Conservation (phyloP, 2,888 invertebrate genomes). For the Graphium colonna region DNA sequence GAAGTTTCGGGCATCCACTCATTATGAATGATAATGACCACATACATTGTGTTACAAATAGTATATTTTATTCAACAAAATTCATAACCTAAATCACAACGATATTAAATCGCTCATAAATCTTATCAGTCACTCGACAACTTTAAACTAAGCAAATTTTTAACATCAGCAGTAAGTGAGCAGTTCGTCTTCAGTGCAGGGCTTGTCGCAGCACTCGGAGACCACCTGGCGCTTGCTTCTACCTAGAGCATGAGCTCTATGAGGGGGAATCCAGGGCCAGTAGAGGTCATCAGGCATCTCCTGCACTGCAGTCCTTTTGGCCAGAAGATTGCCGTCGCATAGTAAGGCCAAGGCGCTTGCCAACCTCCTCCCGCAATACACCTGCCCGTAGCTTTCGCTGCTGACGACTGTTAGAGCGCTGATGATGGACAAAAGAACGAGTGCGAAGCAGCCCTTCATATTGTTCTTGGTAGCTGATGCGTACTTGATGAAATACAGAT, state of each 20-base stretch:
- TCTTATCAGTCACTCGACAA: slow-evolving; percentile 1
- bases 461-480: not conserved
- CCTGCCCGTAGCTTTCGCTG: slow-evolving; percentile 21
- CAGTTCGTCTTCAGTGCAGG: slow-evolving; percentile 38
- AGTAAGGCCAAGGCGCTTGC: slow-evolving; percentile 30
- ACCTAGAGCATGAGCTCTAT: slow-evolving; percentile 31
- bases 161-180: slow-evolving; percentile 35
- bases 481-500: not conserved
- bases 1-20: no score
- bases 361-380: slow-evolving; percentile 32
- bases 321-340: slow-evolving; percentile 25
- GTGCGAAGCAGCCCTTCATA: not conserved
- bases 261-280: slow-evolving; percentile 34
- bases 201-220: slow-evolving; percentile 43
- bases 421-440: not conserved
- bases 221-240: slow-evolving; percentile 40
- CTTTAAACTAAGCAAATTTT: not conserved
- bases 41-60: no score
- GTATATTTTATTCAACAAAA: no score
- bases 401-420: not conserved
- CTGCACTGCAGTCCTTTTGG: slow-evolving; percentile 26
- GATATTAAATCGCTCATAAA: not conserved
- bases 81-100: no score
- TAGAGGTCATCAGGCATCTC: slow-evolving; percentile 10
- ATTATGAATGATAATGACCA: no score